These are phyloP conservation scores for Climacteris rufus DNA, from an alignment of 2,113 vertebrate genomes.

Conservation along the genomic window DNA sequence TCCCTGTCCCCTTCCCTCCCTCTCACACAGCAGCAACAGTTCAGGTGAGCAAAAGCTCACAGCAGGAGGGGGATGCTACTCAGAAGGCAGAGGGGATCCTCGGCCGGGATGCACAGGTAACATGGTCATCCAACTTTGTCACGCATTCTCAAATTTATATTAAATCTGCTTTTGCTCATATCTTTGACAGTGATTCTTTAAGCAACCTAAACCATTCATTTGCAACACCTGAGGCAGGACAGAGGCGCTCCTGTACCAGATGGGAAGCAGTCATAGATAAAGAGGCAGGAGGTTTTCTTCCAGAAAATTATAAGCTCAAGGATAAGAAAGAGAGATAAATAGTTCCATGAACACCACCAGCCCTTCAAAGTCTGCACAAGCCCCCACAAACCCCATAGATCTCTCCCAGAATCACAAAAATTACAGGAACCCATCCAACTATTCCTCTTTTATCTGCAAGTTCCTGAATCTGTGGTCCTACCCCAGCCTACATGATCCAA, in stretches of 20 bases:
- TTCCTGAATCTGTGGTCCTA: neutral
- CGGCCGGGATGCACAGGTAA: neutral
- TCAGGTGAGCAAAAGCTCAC: neutral
- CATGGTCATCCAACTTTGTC: neutral
- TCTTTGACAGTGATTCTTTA: neutral
- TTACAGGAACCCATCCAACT: neutral
- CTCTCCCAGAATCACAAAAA: neutral
- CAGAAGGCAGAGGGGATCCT: neutral
- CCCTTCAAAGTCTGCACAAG: neutral
- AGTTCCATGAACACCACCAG: neutral
- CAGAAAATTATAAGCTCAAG: neutral
- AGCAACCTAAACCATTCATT: neutral
- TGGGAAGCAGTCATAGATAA: neutral
- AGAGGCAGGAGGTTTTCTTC: neutral
- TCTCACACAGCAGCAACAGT: neutral
- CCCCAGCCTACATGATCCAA: neutral
- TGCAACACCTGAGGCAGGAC: neutral
- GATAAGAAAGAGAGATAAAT: neutral
- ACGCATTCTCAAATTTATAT: neutral
- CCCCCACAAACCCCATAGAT: rapidly evolving
- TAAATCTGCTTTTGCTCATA: neutral
- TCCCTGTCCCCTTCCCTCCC: neutral
- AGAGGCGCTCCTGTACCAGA: neutral
- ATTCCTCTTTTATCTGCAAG: neutral
- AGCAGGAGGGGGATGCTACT: neutral